Evolutionary conservation across 2,888 invertebrate species (phyloP), one percentile per base, ranked within the genome.

Genomic region (Drosophila recens): DNA sequence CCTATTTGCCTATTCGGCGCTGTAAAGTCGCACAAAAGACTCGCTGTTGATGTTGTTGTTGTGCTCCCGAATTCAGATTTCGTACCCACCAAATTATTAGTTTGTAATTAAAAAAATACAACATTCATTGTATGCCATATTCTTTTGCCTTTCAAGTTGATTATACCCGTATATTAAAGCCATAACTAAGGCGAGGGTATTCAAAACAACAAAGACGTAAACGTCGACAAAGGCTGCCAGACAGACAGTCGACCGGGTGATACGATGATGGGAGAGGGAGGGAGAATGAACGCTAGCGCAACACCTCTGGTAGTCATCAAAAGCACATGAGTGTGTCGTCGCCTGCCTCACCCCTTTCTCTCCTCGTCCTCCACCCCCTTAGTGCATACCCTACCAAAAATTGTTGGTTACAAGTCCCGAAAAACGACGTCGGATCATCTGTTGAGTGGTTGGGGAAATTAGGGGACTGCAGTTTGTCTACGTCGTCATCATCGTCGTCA

Each of bases 261-360:
- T 40, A 11, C 15, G 36, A 13, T 15, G 46, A 6, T 38, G 58
- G 20, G 33, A 23, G 23, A 27, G 6, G 27, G 6, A 6, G 27
- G 8, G 27, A 20, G 52, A 15, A 42, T 58, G 43, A 62, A 67
- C 58, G 76, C 67, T 58, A 48, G 48, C 72, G 48, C 72, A 64
- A 51, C 72, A 70, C 71, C 40, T 57, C 17, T 70, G 65, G 40
- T 78, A 81, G 81, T 82, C 81, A 74, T 80, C 77, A 64, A 66
- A 80, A 63, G 61, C 81, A 81, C 82, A 84, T 72, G 82, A 76
- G 83, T 70, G 56, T 54, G 53, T 48, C 48, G 42, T 34, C 38
- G 62, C 30, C 36, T 54, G 30, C 11, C 52, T 54, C 27, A 13
- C 3, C 9, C 11, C 34, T 3, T 17, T 3, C 23, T 15, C n/a